Conservation (phyloP, 2,113 vertebrate genomes). For the Leucoraja erinaceus region DNA sequence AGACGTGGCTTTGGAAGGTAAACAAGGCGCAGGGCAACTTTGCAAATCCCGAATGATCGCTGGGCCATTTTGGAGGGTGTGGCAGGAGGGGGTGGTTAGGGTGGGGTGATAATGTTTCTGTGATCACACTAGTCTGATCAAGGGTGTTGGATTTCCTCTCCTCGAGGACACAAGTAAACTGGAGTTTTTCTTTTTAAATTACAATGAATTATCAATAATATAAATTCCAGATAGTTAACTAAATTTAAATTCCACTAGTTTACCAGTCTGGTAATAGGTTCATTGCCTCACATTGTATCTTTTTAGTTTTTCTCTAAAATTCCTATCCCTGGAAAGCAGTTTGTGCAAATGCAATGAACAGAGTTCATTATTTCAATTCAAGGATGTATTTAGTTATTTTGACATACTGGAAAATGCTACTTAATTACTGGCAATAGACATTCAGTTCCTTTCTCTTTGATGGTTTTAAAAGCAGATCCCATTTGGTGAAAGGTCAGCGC, state of each 20-base stretch:
- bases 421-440: not conserved
- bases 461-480: not conserved
- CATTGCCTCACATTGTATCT: no score
- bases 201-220: no score
- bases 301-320: not conserved
- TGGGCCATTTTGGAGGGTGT: no score
- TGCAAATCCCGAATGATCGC: no score
- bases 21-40: no score
- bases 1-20: no score
- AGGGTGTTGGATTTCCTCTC: no score
- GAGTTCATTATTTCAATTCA: not conserved
- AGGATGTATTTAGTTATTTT: slow-evolving; percentile 25
- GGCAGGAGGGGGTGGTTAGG: not conserved
- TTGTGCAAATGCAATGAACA: not conserved
- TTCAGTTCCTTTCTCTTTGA: not conserved
- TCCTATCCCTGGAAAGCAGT: not conserved
- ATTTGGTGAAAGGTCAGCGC: slow-evolving; percentile 13
- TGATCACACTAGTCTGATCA: no score
- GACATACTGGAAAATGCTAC: not conserved
- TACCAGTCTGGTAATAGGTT: no score
- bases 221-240: no score
- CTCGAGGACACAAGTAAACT: no score
- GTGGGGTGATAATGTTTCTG: not conserved
- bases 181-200: no score
- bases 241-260: not conserved